Evolutionary conservation across 2,113 vertebrate species (phyloP).

Genomic region (Semnornis frantzii): DNA sequence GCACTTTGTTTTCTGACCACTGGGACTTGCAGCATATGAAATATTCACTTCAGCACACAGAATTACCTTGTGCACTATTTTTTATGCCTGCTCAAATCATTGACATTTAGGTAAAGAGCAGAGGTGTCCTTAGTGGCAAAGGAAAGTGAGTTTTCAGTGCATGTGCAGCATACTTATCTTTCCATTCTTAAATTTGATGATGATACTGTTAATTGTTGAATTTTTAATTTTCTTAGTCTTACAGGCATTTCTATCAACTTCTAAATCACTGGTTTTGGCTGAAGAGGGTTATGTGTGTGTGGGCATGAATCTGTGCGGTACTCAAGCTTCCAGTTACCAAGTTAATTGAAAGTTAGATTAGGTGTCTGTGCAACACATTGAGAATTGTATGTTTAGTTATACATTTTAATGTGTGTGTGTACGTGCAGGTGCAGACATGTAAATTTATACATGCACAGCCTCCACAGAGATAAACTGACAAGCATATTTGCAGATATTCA

Average conservation of each 20-base stretch:
- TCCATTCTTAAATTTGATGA: neutral
- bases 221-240: neutral
- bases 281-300: neutral
- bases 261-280: neutral
- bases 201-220: neutral
- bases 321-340: neutral
- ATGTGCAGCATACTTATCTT: neutral
- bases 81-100: neutral
- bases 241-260: neutral
- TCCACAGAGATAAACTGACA: neutral
- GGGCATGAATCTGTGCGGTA: neutral
- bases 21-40: slow-evolving; percentile 27
- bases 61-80: neutral
- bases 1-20: slow-evolving; percentile 16
- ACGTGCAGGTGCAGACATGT: accelerated
- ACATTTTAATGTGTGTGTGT: neutral
- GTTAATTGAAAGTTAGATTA: neutral
- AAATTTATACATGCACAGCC: neutral
- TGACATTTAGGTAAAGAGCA: neutral
- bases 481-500: too few relatives aligned
- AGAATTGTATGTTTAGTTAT: neutral
- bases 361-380: neutral
- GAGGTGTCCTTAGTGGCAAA: neutral
- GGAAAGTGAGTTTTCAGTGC: neutral
- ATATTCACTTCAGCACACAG: neutral